These are phyloP conservation scores for Cetonia aurata DNA, from an alignment of 2,888 invertebrate genomes.

Conservation along the genomic window DNA sequence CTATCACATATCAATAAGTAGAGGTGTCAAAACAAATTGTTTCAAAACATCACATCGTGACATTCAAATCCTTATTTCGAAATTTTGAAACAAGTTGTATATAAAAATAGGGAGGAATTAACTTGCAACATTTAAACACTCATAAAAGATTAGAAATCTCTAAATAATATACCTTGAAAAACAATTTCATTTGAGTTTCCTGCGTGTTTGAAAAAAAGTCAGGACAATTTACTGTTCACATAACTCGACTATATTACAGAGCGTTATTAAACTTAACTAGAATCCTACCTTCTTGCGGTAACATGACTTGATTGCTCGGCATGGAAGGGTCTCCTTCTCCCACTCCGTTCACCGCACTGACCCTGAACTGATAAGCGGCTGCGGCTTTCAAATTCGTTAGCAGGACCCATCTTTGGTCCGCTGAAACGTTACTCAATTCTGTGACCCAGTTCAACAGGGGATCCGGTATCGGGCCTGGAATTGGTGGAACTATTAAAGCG, in stretches of 20 bases:
- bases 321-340: slow-evolving; percentile 94
- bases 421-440: slow-evolving; percentile 86
- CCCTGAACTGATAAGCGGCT: slow-evolving; percentile 94
- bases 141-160: not conserved
- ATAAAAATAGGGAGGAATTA: slow-evolving; percentile 11
- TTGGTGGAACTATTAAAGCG: slow-evolving; percentile 66
- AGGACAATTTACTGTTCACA: slow-evolving; percentile 61
- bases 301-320: slow-evolving; percentile 88
- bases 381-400: slow-evolving; percentile 92
- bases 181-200: slow-evolving; percentile 64
- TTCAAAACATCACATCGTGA: not conserved
- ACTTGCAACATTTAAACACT: not conserved
- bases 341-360: slow-evolving; percentile 96
- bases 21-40: not conserved
- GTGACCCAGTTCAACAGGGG: slow-evolving; percentile 90
- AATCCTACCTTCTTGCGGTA: slow-evolving; percentile 94
- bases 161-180: slow-evolving; percentile 49
- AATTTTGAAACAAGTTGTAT: not conserved
- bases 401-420: slow-evolving; percentile 82
- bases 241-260: not conserved
- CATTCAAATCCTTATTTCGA: not conserved
- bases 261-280: not conserved
- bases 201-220: slow-evolving; percentile 61
- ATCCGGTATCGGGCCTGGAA: slow-evolving; percentile 86
- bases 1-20: not conserved